phyloP scores from a whole-genome alignment of 2,113 vertebrate species.

The Alethe diademata region DNA sequence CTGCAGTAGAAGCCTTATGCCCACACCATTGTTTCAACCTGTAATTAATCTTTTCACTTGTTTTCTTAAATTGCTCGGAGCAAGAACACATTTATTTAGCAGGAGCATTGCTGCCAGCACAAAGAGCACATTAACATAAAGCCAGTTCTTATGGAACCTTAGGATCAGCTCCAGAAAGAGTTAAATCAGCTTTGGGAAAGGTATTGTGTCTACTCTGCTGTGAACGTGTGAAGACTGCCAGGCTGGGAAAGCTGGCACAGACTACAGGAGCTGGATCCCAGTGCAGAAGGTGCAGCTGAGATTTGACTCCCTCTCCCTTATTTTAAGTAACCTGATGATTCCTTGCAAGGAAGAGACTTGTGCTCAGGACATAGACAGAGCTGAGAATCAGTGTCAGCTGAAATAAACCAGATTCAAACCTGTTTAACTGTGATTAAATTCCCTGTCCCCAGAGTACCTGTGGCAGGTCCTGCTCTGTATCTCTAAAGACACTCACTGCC shows the following conservation, averaged over 20 bases:
- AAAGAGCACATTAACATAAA: neutral
- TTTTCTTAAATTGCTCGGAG: neutral
- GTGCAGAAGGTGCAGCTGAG: neutral
- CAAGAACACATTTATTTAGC: neutral
- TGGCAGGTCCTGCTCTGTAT: neutral
- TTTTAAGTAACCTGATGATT: neutral
- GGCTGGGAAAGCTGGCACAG: neutral
- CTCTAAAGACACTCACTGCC: neutral
- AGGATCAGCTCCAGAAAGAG: neutral
- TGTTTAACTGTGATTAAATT: neutral
- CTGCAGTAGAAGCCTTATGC: neutral
- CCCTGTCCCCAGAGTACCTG: neutral
- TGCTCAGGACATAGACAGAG: neutral
- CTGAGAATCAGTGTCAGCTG: neutral
- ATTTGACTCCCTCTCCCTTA: neutral
- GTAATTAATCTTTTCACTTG: neutral
- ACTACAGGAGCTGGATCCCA: neutral
- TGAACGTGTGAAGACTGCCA: neutral
- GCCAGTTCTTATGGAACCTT: neutral
- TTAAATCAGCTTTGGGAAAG: neutral
- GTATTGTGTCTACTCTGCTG: neutral
- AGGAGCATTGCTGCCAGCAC: neutral
- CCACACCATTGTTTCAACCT: neutral
- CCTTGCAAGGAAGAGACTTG: neutral
- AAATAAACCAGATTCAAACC: neutral